Conservation (phyloP, 2,888 invertebrate species). For the Petrolisthes cinctipes region DNA sequence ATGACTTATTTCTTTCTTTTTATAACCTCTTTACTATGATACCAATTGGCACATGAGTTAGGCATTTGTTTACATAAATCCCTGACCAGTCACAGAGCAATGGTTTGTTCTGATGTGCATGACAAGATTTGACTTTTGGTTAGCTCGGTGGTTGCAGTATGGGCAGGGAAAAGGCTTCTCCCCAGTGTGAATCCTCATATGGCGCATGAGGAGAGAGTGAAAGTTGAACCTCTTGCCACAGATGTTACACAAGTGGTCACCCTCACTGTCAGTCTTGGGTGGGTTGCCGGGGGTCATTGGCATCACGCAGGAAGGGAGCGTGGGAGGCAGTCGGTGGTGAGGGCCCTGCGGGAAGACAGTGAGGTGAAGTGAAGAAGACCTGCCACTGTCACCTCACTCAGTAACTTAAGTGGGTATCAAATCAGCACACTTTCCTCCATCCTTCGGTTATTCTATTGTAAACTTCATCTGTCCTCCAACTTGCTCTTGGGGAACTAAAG, state of each 20-base stretch:
- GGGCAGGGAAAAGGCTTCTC: constrained; percentile 63
- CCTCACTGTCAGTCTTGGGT: constrained; percentile 12
- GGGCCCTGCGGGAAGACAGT: constrained; percentile 42
- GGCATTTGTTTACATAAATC: not conserved
- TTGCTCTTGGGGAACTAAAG: too few species aligned
- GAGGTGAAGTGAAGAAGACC: constrained; percentile 26
- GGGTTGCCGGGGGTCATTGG: constrained; percentile 9
- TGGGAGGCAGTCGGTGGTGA: constrained; percentile 11
- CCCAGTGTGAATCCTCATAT: constrained; percentile 62
- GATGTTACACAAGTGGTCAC: constrained; percentile 48
- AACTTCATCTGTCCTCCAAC: too few species aligned
- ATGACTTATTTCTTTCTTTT: too few species aligned
- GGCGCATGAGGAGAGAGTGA: constrained; percentile 55
- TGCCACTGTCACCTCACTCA: not conserved
- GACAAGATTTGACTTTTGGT: constrained; percentile 57
- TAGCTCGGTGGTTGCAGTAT: constrained; percentile 60
- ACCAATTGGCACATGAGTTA: too few species aligned
- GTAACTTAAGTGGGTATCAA: too few species aligned
- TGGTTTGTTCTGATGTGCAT: constrained; percentile 57
- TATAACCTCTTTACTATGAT: too few species aligned
- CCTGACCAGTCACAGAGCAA: constrained; percentile 9
- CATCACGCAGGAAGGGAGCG: not conserved
- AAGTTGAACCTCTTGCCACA: constrained; percentile 58
- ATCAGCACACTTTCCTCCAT: too few species aligned
- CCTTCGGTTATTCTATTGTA: too few species aligned